Percentiles rank a stretch among this genome's conserved stretches.
phyloP scores from a whole-genome alignment of 2,797 vertebrate species.

The Hephaestus fuliginosus region DNA sequence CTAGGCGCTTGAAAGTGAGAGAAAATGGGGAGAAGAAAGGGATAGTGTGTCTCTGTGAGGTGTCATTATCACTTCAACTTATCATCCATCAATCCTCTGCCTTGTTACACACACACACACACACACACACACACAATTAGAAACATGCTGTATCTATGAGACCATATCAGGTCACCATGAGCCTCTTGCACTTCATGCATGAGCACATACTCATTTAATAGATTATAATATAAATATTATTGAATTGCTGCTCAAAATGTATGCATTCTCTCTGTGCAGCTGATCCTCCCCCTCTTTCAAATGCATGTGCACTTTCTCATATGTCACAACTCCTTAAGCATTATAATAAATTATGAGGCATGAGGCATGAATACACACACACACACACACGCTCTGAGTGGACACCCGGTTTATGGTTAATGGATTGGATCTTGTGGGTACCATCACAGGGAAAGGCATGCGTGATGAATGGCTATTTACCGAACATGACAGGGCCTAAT shows the following conservation, averaged over 20 bases:
- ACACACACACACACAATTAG: slow-evolving; percentile 24
- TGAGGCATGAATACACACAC: slow-evolving; percentile 10
- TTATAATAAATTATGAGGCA: slow-evolving; percentile 61
- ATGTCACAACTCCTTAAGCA: slow-evolving; percentile 50
- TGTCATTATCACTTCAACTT: slow-evolving; percentile 74
- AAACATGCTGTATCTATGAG: slow-evolving; percentile 24
- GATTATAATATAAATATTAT: slow-evolving; percentile 46
- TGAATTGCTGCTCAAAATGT: slow-evolving; percentile 25
- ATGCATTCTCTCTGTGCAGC: neutral
- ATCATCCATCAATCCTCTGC: slow-evolving; percentile 79
- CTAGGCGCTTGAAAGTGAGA: slow-evolving; percentile 3
- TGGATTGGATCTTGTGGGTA: slow-evolving; percentile 79
- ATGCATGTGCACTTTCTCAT: slow-evolving; percentile 27
- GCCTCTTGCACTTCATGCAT: slow-evolving; percentile 26
- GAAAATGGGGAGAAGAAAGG: slow-evolving; percentile 35
- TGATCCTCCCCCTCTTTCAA: slow-evolving; percentile 19
- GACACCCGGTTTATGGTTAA: slow-evolving; percentile 71
- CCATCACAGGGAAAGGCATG: slow-evolving; percentile 61
- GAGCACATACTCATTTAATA: slow-evolving; percentile 4
- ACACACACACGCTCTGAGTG: slow-evolving; percentile 42
- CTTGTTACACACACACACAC: slow-evolving; percentile 49
- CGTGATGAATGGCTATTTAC: slow-evolving; percentile 85
- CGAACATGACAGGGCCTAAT: slow-evolving; percentile 80
- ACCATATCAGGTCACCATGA: slow-evolving; percentile 16
- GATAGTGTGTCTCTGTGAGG: slow-evolving; percentile 59